Percentiles rank a stretch among this genome's conserved stretches.
phyloP scores from a whole-genome alignment of 2,888 invertebrate species.

The Cerceris ruficornis region DNA sequence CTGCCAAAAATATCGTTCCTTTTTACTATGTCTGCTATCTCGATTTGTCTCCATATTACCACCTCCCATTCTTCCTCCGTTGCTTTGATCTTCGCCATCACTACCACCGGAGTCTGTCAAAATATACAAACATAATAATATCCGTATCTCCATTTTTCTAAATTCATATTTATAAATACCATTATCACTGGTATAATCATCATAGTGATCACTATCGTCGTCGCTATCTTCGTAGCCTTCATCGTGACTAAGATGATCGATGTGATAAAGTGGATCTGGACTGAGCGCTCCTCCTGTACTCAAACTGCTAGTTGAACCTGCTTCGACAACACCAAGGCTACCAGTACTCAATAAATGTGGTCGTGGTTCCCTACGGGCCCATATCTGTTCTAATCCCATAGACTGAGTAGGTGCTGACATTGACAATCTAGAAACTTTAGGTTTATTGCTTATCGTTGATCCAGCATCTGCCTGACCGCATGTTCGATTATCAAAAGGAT shows the following conservation, averaged over 20 bases:
- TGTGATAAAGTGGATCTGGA: constrained; percentile 87
- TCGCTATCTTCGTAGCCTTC: constrained; percentile 92
- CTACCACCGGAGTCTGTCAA: constrained; percentile 86
- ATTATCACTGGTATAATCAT: constrained; percentile 92
- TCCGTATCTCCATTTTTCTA: constrained; percentile 13
- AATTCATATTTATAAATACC: constrained; percentile 79
- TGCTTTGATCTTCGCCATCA: constrained; percentile 83
- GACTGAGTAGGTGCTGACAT: constrained; percentile 93
- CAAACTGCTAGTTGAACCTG: constrained; percentile 91
- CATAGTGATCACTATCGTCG: constrained; percentile 93
- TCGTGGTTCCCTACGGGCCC: constrained; percentile 93
- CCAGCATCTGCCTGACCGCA: constrained; percentile 66
- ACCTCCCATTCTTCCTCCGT: constrained; percentile 77
- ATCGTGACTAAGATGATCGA: constrained; percentile 88
- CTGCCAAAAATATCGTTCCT: constrained; percentile 97
- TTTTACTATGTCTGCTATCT: constrained; percentile 83
- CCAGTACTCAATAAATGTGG: constrained; percentile 93
- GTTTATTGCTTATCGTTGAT: constrained; percentile 72
- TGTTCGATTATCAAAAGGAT: constrained; percentile 76
- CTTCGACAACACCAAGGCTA: constrained; percentile 87
- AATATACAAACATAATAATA: constrained; percentile 14
- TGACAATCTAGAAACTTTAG: constrained; percentile 87
- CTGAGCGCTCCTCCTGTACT: constrained; percentile 92
- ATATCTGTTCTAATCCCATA: constrained; percentile 90
- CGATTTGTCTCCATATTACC: constrained; percentile 70